Percentiles rank a stretch among this genome's conserved stretches.
phyloP scores from a whole-genome alignment of 2,113 vertebrate genomes.

The Ictalurus furcatus region DNA sequence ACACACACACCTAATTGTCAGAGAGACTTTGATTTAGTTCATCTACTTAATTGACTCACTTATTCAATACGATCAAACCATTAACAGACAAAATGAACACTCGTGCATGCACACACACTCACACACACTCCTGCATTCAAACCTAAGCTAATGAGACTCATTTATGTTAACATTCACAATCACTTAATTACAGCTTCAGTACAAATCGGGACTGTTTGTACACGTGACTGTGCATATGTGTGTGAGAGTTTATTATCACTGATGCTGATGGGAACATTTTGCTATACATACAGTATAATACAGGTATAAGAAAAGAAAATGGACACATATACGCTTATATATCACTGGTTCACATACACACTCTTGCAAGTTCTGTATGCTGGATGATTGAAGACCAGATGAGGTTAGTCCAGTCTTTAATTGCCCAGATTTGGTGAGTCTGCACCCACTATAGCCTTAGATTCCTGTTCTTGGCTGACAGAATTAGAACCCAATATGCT shows the following conservation, averaged over 20 bases:
- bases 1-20: background rate
- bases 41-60: constrained; percentile 15
- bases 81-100: background rate
- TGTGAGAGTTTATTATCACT: background rate
- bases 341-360: background rate
- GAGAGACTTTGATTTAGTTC: constrained; percentile 20
- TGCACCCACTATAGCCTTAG: background rate
- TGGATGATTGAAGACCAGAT: background rate
- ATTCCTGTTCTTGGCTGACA: background rate
- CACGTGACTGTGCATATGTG: background rate
- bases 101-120: background rate
- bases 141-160: background rate
- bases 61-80: constrained; percentile 7
- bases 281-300: background rate
- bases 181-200: background rate
- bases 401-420: too few relatives aligned
- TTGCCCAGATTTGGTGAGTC: background rate
- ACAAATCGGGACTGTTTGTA: background rate
- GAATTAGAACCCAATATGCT: background rate
- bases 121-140: background rate
- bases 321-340: background rate
- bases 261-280: background rate
- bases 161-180: background rate
- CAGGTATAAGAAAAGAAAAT: background rate
- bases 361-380: background rate